These are phyloP conservation scores for Ianthella basta DNA, from an alignment of 37 sponge, comb jelly and placozoan species.

Conservation along the genomic window DNA sequence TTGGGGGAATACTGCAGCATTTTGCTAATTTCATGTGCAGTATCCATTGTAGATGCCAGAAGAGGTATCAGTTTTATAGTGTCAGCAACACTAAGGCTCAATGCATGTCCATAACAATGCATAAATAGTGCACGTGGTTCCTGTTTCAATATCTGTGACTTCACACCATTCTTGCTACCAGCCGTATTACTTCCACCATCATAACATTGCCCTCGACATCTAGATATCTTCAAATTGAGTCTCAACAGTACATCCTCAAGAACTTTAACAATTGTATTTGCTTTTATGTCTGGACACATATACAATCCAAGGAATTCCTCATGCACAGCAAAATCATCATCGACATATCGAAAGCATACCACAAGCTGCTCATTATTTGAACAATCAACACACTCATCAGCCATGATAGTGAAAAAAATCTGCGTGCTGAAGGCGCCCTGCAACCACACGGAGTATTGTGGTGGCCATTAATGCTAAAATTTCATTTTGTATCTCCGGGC, in stretches of 20 bases:
- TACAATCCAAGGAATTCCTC: constrained; percentile 50
- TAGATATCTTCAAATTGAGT: constrained; percentile 13
- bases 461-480: constrained; percentile 23
- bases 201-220: constrained; percentile 43
- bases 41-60: constrained; percentile 30
- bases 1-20: constrained; percentile 43
- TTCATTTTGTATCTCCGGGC: constrained; percentile 55
- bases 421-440: constrained; percentile 8
- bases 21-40: constrained; percentile 39
- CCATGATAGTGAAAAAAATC: constrained; percentile 36
- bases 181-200: constrained; percentile 48
- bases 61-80: constrained; percentile 6
- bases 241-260: constrained; percentile 21
- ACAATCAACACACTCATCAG: constrained; percentile 43
- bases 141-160: constrained; percentile 14
- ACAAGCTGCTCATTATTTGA: constrained; percentile 48
- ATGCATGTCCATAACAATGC: constrained; percentile 42
- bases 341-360: constrained; percentile 47
- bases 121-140: constrained; percentile 32
- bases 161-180: constrained; percentile 38
- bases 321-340: constrained; percentile 28
- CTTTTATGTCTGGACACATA: constrained; percentile 8
- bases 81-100: constrained; percentile 35
- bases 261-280: background rate
- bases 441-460: constrained; percentile 32